Conservation (phyloP, 2,888 invertebrate species). For the Phasia obesa region DNA sequence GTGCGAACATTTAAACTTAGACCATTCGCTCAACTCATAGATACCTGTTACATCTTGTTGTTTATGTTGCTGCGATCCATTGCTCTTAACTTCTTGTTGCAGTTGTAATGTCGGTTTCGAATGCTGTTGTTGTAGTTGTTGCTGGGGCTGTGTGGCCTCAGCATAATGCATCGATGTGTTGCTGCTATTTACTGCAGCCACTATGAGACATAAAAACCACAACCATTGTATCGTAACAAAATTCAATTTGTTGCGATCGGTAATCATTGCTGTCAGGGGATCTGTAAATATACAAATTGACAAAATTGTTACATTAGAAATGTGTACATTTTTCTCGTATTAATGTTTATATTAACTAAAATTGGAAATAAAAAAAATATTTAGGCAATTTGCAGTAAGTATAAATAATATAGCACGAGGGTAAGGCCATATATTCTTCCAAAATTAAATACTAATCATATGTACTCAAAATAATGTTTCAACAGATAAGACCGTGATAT, state of each 20-base stretch:
- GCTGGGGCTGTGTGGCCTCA: constrained; percentile 55
- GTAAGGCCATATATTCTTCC: too few species aligned
- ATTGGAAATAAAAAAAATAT: constrained; percentile 20
- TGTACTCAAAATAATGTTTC: too few species aligned
- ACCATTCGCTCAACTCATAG: constrained; percentile 48
- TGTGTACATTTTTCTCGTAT: constrained; percentile 12
- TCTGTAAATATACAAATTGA: constrained; percentile 71
- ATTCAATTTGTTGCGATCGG: constrained; percentile 79
- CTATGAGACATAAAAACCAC: constrained; percentile 68
- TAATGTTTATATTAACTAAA: constrained; percentile 49
- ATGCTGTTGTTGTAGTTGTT: constrained; percentile 70
- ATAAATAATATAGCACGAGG: neutral
- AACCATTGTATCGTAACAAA: constrained; percentile 77
- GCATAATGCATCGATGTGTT: constrained; percentile 60
- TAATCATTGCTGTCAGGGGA: constrained; percentile 77
- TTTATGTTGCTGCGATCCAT: constrained; percentile 58
- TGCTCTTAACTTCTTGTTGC: constrained; percentile 61
- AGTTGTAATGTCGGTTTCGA: constrained; percentile 54
- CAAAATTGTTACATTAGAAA: constrained; percentile 52
- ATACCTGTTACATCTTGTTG: constrained; percentile 68
- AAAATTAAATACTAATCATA: too few species aligned
- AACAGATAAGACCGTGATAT: too few species aligned
- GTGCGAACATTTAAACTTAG: constrained; percentile 24
- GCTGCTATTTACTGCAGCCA: constrained; percentile 47
- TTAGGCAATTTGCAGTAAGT: constrained; percentile 13